These are phyloP conservation scores for Leucozona laternaria DNA, from an alignment of 2,888 invertebrate species.

Conservation along the genomic window DNA sequence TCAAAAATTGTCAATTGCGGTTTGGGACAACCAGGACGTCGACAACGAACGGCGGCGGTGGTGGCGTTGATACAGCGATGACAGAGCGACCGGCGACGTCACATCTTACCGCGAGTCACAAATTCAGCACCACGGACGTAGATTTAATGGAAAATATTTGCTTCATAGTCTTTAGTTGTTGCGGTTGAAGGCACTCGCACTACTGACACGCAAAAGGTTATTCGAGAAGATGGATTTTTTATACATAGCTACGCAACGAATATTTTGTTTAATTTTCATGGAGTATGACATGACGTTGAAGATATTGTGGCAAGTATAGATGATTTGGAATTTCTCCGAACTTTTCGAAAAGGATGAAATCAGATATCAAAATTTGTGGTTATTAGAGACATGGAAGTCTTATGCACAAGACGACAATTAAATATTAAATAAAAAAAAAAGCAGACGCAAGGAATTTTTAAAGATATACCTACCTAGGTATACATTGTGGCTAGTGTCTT, in stretches of 20 bases:
- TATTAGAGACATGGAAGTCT: neutral
- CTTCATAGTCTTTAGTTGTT: constrained; percentile 16
- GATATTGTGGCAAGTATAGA: constrained; percentile 17
- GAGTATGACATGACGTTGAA: constrained; percentile 35
- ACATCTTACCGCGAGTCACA: constrained; percentile 40
- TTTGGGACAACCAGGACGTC: constrained; percentile 41
- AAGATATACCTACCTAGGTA: no score
- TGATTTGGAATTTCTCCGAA: constrained; percentile 43
- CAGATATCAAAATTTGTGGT: constrained; percentile 25
- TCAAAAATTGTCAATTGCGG: constrained; percentile 64
- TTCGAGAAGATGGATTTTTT: constrained; percentile 42
- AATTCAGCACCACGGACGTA: constrained; percentile 13
- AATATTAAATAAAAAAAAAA: constrained; percentile 2
- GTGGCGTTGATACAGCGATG: neutral
- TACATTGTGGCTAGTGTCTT: neutral
- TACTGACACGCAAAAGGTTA: constrained; percentile 57
- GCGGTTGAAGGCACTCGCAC: constrained; percentile 30
- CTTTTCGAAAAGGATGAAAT: constrained; percentile 29
- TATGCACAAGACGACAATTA: constrained; percentile 14
- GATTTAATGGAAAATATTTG: constrained; percentile 46
- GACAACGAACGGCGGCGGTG: neutral
- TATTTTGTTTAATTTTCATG: constrained; percentile 19
- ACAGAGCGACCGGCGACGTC: constrained; percentile 11
- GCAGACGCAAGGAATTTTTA: constrained; percentile 15
- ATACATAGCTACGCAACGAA: no score